These are phyloP conservation scores for Myiothlypis coronata DNA, from an alignment of 2,797 vertebrate genomes.

Conservation along the genomic window DNA sequence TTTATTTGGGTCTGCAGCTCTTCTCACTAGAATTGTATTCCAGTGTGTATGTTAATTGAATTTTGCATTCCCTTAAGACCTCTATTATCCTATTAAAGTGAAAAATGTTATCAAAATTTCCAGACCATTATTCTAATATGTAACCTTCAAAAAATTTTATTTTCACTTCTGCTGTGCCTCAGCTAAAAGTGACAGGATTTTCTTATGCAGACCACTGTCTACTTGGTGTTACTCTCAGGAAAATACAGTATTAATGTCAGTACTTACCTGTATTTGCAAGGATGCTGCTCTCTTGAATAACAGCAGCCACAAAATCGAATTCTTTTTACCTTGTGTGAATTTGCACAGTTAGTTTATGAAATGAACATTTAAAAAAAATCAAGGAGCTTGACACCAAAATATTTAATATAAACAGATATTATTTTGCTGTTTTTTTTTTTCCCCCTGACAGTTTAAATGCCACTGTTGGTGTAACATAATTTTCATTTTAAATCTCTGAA, in stretches of 20 bases:
- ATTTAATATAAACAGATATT: background rate
- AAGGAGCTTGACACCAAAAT: background rate
- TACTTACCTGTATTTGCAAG: background rate
- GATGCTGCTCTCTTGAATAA: background rate
- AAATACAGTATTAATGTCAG: background rate
- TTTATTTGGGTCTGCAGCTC: background rate
- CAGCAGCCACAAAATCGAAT: background rate
- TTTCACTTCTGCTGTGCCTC: background rate
- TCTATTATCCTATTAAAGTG: background rate
- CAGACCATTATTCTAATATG: background rate
- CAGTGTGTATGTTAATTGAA: background rate
- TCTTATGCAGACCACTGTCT: background rate
- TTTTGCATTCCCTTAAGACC: background rate
- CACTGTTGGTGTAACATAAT: background rate
- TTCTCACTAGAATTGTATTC: background rate
- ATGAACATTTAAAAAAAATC: accelerated
- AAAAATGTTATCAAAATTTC: constrained; percentile 12
- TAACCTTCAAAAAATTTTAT: background rate
- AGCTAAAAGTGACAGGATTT: background rate
- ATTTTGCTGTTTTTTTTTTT: too few species aligned
- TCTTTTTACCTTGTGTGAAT: background rate
- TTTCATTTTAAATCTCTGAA: background rate
- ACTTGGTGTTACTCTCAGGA: background rate
- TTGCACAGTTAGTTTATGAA: background rate
- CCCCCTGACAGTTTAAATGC: background rate